Percentiles rank a stretch among this genome's conserved stretches.
phyloP scores from a whole-genome alignment of 2,113 vertebrate species.

The Tichodroma muraria region DNA sequence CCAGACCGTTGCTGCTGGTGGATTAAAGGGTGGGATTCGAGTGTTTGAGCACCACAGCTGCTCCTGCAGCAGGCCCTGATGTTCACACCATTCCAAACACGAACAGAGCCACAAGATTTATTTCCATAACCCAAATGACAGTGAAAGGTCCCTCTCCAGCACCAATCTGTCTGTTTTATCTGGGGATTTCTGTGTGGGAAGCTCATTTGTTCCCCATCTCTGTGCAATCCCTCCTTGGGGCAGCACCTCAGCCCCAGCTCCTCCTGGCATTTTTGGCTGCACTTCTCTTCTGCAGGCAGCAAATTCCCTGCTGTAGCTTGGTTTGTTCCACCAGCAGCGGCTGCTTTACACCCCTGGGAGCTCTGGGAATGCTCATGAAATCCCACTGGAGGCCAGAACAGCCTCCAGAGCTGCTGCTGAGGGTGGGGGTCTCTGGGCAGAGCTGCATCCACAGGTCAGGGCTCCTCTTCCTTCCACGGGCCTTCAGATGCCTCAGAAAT shows the following conservation, averaged over 20 bases:
- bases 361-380: neutral
- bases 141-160: neutral
- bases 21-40: accelerated
- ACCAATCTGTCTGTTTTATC: neutral
- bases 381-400: neutral
- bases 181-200: neutral
- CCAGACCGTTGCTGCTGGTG: neutral
- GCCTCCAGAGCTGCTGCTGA: neutral
- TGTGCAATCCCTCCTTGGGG: neutral
- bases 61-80: neutral
- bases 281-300: neutral
- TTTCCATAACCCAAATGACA: neutral
- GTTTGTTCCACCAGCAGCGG: neutral
- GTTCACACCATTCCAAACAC: neutral
- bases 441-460: neutral
- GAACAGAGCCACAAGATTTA: neutral
- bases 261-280: neutral
- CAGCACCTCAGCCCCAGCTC: neutral
- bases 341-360: neutral
- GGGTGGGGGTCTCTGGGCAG: neutral
- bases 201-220: neutral
- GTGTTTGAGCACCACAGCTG: neutral
- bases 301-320: neutral
- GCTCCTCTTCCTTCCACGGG: neutral
- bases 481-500: accelerated